These are phyloP conservation scores for Microchirus variegatus DNA, from an alignment of 2,797 vertebrate genomes.

Conservation along the genomic window DNA sequence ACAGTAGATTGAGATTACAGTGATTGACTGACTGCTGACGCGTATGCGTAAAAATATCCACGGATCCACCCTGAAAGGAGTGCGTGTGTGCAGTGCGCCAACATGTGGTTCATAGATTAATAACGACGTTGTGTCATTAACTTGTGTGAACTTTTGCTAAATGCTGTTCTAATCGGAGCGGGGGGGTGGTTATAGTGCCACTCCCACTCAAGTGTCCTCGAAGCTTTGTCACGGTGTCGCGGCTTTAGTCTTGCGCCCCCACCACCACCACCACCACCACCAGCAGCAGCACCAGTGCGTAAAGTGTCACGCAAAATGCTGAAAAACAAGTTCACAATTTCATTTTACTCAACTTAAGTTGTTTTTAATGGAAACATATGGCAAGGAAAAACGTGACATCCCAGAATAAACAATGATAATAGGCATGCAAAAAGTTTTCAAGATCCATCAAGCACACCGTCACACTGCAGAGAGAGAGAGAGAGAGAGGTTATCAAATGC, in stretches of 20 bases:
- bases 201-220: constrained; percentile 77
- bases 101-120: not conserved
- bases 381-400: not conserved
- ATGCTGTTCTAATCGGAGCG: constrained; percentile 56
- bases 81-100: not conserved
- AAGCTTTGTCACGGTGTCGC: constrained; percentile 68
- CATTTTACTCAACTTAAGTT: not conserved
- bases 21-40: constrained; percentile 4
- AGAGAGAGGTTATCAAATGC: constrained; percentile 1
- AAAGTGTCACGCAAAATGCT: not conserved
- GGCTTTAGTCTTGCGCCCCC: constrained; percentile 30
- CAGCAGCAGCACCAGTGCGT: constrained; percentile 25
- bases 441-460: constrained; percentile 18
- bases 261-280: constrained; percentile 17
- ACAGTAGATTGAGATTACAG: too few species aligned
- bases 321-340: too few species aligned
- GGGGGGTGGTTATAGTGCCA: constrained; percentile 76
- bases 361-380: not conserved
- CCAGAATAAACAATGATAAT: constrained; percentile 4
- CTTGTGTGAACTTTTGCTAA: constrained; percentile 63
- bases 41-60: constrained; percentile 6
- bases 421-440: constrained; percentile 55
- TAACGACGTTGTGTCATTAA: constrained; percentile 32
- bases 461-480: constrained; percentile 33
- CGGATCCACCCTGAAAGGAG: constrained; percentile 27